These are phyloP conservation scores for Ommatoiulus sabulosus DNA, from an alignment of 2,888 invertebrate species.

Conservation along the genomic window DNA sequence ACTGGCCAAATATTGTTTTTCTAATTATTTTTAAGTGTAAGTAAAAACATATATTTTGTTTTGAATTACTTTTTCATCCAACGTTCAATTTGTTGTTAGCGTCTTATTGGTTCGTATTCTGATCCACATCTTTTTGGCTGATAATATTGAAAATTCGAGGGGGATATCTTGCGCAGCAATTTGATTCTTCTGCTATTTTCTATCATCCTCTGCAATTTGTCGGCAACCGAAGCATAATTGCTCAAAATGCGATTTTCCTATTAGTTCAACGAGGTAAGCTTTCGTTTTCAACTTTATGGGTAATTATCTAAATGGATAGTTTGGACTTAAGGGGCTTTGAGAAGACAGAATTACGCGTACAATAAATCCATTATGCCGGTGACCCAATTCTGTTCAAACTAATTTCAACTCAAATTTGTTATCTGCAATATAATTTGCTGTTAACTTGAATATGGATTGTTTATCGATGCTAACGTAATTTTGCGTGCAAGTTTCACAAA, in stretches of 20 bases:
- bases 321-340: background rate
- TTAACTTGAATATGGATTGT: too few relatives aligned
- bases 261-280: background rate
- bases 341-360: background rate
- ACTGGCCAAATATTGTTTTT: too few relatives aligned
- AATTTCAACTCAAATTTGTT: too few relatives aligned
- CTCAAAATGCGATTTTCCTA: slow-evolving; percentile 8
- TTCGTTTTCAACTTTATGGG: background rate
- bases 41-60: too few relatives aligned
- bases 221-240: background rate
- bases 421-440: too few relatives aligned
- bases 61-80: too few relatives aligned
- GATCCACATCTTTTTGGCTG: background rate
- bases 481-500: too few relatives aligned
- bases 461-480: too few relatives aligned
- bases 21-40: too few relatives aligned
- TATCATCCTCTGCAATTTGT: background rate
- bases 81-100: too few relatives aligned
- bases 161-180: background rate
- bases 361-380: background rate
- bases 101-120: background rate
- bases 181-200: background rate
- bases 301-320: background rate
- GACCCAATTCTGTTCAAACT: background rate
- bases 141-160: background rate